A percentile compares a stretch with the other conserved stretches of the same genome.
phyloP scores from a whole-genome alignment of 2,888 invertebrate genomes.

The Nymphalis urticae region DNA sequence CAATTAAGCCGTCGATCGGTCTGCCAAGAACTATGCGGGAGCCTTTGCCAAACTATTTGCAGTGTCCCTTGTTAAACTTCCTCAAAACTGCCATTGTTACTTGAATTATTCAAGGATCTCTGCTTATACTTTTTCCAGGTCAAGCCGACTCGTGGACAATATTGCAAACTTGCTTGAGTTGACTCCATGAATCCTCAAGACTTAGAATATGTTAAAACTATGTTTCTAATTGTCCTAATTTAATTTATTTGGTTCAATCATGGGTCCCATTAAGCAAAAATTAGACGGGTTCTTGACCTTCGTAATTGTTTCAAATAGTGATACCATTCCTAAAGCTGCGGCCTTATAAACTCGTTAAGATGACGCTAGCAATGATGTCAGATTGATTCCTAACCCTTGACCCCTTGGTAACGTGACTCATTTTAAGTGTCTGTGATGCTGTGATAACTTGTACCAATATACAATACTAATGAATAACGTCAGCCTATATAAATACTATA shows the following conservation, averaged over 20 bases:
- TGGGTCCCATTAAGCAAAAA: conserved; percentile 1
- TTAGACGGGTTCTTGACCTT: conserved; percentile 28
- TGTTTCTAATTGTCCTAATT: conserved; percentile 1
- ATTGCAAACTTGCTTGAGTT: neutral
- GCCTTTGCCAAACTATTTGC: conserved; percentile 42
- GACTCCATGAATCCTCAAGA: neutral
- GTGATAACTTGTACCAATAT: conserved; percentile 20
- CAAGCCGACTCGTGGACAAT: conserved; percentile 14
- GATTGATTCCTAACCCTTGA: conserved; percentile 40
- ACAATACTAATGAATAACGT: neutral
- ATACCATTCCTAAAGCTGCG: conserved; percentile 32
- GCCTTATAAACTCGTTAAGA: conserved; percentile 34
- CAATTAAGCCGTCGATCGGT: conserved; percentile 38
- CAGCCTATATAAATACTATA: neutral
- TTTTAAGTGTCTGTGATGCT: conserved; percentile 27
- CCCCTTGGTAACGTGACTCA: conserved; percentile 41
- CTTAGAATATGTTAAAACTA: neutral
- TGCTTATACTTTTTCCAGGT: conserved; percentile 24
- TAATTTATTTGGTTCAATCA: neutral
- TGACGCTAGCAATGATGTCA: conserved; percentile 42
- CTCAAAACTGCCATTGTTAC: conserved; percentile 35
- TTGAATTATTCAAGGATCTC: conserved; percentile 39
- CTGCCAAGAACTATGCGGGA: conserved; percentile 39
- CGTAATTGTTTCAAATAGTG: conserved; percentile 29
- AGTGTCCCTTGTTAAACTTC: conserved; percentile 38